Percentiles rank a stretch among this genome's conserved stretches.
Evolutionary conservation across 2,113 vertebrate genomes (phyloP).

Genomic region (Urocolius indicus): DNA sequence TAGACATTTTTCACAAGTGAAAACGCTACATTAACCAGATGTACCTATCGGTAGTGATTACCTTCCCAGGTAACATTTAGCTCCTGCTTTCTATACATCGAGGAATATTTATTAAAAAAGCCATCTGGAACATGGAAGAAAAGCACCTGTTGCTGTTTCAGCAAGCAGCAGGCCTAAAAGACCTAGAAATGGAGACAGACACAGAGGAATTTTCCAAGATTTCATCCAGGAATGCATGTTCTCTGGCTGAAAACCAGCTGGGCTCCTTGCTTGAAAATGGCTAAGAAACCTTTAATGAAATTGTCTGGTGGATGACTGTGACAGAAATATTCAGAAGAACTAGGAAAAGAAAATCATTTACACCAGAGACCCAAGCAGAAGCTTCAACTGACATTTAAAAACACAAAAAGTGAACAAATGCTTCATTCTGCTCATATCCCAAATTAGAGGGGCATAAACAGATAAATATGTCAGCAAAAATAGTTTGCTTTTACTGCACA

Average conservation of each 20-base stretch:
- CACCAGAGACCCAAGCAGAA: background rate
- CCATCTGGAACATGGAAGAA: background rate
- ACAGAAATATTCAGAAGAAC: background rate
- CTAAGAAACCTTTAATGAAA: background rate
- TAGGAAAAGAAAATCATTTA: background rate
- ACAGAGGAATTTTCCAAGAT: slow-evolving; percentile 8
- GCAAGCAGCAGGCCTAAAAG: background rate
- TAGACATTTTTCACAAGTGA: background rate
- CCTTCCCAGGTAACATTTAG: background rate
- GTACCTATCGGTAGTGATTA: background rate
- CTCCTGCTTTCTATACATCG: background rate
- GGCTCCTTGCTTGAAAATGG: background rate
- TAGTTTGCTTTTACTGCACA: slow-evolving; percentile 24
- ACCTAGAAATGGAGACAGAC: background rate
- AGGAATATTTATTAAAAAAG: background rate
- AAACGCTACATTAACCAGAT: background rate
- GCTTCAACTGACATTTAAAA: background rate
- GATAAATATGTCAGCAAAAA: slow-evolving; percentile 34
- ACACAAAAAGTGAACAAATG: background rate
- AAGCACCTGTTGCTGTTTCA: background rate
- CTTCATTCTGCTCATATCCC: background rate
- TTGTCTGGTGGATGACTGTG: background rate
- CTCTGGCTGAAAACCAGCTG: background rate
- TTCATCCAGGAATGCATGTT: background rate
- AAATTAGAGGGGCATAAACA: slow-evolving; percentile 7